phyloP scores from a whole-genome alignment of 1,140 invertebrate species.

The Zaprionus taronus region DNA sequence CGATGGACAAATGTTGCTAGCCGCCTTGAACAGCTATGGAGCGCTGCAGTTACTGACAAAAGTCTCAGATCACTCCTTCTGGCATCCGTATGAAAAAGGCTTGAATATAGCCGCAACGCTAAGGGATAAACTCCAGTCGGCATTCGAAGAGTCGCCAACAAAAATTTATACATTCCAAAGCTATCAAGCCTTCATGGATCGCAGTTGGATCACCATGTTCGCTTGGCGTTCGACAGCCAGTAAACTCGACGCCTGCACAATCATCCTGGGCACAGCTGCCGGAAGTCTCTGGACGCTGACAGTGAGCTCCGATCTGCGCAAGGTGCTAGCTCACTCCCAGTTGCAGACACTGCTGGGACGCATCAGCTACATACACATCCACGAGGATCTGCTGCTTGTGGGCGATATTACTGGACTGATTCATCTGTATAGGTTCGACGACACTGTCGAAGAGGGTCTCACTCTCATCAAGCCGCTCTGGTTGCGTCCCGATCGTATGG shows the following conservation, averaged over 20 bases:
- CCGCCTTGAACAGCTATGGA: conserved; percentile 46
- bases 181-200: conserved; percentile 52
- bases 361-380: conserved; percentile 47
- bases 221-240: conserved; percentile 39
- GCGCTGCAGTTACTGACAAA: conserved; percentile 46
- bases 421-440: conserved; percentile 38
- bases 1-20: conserved; percentile 47
- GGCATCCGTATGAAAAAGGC: conserved; percentile 17
- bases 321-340: conserved; percentile 22
- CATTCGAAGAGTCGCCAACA: conserved; percentile 1
- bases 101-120: conserved; percentile 42
- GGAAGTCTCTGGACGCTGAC: conserved; percentile 59
- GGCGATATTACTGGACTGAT: conserved; percentile 48
- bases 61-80: conserved; percentile 6
- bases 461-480: conserved; percentile 50
- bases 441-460: not conserved
- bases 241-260: conserved; percentile 9
- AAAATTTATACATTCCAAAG: conserved; percentile 43
- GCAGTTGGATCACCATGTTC: conserved; percentile 68
- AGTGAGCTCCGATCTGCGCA: conserved; percentile 15
- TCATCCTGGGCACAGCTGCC: conserved; percentile 60
- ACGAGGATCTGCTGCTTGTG: conserved; percentile 58
- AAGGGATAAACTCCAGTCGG: conserved; percentile 40
- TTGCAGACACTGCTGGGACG: conserved; percentile 50
- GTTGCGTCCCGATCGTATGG: conserved; percentile 62